Evolutionary conservation across 1,140 invertebrate genomes (phyloP), one percentile per base, ranked within the genome.

Genomic region (Tetramorium alpestre): DNA sequence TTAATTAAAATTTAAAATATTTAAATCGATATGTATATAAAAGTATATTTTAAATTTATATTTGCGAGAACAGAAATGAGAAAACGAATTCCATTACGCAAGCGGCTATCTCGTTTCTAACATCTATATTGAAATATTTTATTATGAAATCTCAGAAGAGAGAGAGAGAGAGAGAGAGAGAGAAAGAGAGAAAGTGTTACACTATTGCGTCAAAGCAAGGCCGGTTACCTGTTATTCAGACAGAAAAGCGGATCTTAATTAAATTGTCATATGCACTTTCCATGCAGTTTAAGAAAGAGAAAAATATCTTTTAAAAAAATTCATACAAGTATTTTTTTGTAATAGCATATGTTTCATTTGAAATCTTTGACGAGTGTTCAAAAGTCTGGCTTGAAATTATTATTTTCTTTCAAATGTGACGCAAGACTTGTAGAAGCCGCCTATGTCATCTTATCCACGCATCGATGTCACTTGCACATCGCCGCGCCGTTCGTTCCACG

Each of bases 141-240:
- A 22, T 75, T 25, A 38, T 54, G 28, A 75, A 38, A 75, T 56
- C 18, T 75, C 38, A 18, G 62, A 73, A 51, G 25, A 73, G 54
- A 54, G 22, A 22, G 22, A 22, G 22, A 33, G 28, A 54, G 22
- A 22, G 22, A 22, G 22, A 33, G 28, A 33, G 33, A 33, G 33
- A 33, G 33, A 33, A 33, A 33, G 28, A 33, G 28, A 33, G 33
- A 33, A 33, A 33, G 33, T 33, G 28, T 38, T 33, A 38, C 11
- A 16, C 2, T 11, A 38, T 38, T 22, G 6, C 6, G 38, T 38
- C 18, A 16, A 47, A 69, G 41, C 6, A 69, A 33, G 6, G 8
- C n/a, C n/a, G 28, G 62, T 65, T 65, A 25, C 38, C 58, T 22
- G 18, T 54, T 22, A 22, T 3, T 44, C 8, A 25, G 28, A 38